These are phyloP conservation scores for Ramphastos sulfuratus DNA, from an alignment of 2,113 vertebrate genomes.

Conservation along the genomic window DNA sequence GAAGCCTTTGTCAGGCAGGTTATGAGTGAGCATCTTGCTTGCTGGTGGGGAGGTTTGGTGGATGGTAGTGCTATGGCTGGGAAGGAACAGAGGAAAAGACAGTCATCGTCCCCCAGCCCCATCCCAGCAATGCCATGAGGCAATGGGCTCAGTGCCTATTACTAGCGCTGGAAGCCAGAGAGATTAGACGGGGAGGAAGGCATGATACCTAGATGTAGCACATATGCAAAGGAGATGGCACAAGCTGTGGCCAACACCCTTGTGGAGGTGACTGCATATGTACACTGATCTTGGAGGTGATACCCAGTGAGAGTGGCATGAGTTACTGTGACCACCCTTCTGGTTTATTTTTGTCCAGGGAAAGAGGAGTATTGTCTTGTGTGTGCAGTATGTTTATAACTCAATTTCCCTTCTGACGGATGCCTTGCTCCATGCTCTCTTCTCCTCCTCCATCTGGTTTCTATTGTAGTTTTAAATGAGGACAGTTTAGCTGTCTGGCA, in stretches of 20 bases:
- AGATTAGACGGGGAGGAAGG: fast-evolving
- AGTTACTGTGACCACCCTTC: background rate
- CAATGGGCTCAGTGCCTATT: fast-evolving
- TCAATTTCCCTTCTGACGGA: slow-evolving; percentile 57
- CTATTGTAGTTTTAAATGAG: slow-evolving; percentile 70
- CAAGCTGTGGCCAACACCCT: background rate
- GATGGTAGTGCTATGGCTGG: background rate
- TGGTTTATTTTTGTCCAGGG: slow-evolving; percentile 58
- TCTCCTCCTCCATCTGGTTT: slow-evolving; percentile 73
- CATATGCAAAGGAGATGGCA: fast-evolving
- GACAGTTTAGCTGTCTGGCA: slow-evolving; percentile 64
- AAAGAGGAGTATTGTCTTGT: slow-evolving; percentile 64
- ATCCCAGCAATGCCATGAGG: background rate
- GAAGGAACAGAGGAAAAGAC: background rate
- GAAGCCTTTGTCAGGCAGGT: background rate
- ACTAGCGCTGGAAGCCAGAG: background rate
- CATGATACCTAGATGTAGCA: background rate
- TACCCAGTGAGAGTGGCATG: background rate
- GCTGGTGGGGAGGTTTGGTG: background rate
- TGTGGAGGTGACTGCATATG: background rate
- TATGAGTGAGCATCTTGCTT: background rate
- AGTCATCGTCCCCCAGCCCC: background rate
- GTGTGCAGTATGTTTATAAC: slow-evolving; percentile 57
- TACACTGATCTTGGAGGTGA: background rate
- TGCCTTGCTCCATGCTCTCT: background rate